Evolutionary conservation across 2,113 vertebrate species (phyloP).

Genomic region (Ochotona curzoniae): DNA sequence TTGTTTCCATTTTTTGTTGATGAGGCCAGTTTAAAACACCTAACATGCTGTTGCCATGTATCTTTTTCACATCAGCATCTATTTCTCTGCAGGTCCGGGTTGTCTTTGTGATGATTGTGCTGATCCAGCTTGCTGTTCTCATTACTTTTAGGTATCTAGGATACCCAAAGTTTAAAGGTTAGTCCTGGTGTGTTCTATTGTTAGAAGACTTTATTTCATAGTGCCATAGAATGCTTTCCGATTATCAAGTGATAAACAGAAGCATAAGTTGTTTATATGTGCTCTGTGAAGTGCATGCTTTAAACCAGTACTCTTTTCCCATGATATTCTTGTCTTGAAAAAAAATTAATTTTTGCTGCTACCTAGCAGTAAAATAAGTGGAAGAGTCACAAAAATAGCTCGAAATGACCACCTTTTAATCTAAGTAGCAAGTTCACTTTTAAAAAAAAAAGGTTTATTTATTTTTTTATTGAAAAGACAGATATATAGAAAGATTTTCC

Average conservation of each 20-base stretch:
- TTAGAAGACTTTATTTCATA: neutral
- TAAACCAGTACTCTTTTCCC: neutral
- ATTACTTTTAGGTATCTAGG: slow-evolving; percentile 89
- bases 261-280: slow-evolving; percentile 29
- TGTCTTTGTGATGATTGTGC: slow-evolving; percentile 87
- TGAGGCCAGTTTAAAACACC: slow-evolving; percentile 6
- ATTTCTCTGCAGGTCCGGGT: slow-evolving; percentile 86
- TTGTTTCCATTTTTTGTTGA: neutral
- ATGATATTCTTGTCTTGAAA: neutral
- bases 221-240: neutral
- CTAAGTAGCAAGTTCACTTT: neutral
- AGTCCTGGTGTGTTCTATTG: slow-evolving; percentile 63
- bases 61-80: slow-evolving; percentile 16
- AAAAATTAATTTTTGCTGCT: neutral
- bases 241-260: slow-evolving; percentile 1
- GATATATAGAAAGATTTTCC: too few relatives aligned
- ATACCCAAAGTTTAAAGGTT: slow-evolving; percentile 90
- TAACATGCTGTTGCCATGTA: neutral
- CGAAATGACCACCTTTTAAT: slow-evolving; percentile 36
- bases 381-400: neutral
- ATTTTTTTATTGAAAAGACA: too few relatives aligned
- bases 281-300: slow-evolving; percentile 24
- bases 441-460: too few relatives aligned
- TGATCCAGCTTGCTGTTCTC: slow-evolving; percentile 90
- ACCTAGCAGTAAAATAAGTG: neutral